These are phyloP conservation scores for Okamejei kenojei DNA, from an alignment of 2,797 vertebrate genomes.

Conservation along the genomic window DNA sequence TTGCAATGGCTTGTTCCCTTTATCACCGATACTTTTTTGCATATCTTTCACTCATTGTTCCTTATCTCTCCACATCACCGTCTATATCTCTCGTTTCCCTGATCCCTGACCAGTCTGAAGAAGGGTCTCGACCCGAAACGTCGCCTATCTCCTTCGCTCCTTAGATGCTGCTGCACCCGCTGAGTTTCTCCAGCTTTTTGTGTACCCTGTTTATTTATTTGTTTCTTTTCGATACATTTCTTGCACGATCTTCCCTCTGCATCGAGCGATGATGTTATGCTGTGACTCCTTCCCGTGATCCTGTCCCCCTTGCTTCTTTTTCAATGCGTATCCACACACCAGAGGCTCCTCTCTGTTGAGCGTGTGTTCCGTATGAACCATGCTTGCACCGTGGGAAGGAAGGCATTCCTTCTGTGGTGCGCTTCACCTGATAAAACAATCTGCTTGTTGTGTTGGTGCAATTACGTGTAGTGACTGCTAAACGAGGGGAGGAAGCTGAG, in stretches of 20 bases:
- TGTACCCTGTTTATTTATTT: no score
- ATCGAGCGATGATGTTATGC: background rate
- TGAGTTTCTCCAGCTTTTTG: no score
- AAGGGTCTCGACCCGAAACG: no score
- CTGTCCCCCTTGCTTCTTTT: background rate
- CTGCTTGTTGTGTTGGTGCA: slow-evolving; percentile 9
- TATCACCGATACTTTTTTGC: no score
- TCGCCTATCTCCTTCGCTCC: no score
- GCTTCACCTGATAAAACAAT: slow-evolving; percentile 28
- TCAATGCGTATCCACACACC: background rate
- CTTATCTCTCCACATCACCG: no score
- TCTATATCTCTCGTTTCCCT: no score
- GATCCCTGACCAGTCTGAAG: no score
- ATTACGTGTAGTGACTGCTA: slow-evolving; percentile 21
- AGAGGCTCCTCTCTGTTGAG: background rate
- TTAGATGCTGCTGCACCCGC: no score
- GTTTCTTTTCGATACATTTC: background rate
- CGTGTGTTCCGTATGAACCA: background rate
- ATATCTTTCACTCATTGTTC: no score
- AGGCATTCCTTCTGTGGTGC: slow-evolving; percentile 8
- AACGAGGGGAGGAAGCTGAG: background rate
- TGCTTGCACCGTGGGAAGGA: slow-evolving; percentile 1
- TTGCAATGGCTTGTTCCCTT: no score
- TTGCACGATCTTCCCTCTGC: background rate
- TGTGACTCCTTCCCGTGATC: background rate